A percentile compares a stretch with the other conserved stretches of the same genome.
These are phyloP conservation scores for Rhinophrynus dorsalis DNA, from an alignment of 2,797 vertebrate genomes.

Conservation along the genomic window DNA sequence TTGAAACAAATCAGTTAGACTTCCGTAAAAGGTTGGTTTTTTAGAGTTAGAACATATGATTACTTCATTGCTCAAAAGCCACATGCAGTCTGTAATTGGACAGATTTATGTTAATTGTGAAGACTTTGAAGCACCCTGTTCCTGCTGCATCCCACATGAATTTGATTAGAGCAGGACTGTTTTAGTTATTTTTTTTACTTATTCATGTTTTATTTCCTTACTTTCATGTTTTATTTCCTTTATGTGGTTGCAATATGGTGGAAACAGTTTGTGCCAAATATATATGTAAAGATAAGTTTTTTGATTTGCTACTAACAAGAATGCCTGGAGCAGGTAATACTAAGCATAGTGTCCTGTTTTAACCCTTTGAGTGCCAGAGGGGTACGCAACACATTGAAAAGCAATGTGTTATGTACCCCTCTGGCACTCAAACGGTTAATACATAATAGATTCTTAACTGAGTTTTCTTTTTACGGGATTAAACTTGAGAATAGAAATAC, in stretches of 20 bases:
- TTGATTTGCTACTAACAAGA: too few species aligned
- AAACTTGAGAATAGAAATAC: too few species aligned
- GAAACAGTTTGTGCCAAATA: slow-evolving; percentile 14
- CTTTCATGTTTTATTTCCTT: slow-evolving; percentile 20
- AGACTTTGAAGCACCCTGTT: slow-evolving; percentile 1
- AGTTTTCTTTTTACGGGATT: too few species aligned
- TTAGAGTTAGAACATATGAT: neutral
- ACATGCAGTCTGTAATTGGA: neutral
- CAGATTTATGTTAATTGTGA: neutral
- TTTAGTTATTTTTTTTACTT: neutral
- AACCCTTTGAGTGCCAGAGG: too few species aligned
- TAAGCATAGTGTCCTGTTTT: too few species aligned
- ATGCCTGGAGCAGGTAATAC: too few species aligned
- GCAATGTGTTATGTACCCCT: too few species aligned
- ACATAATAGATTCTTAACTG: too few species aligned
- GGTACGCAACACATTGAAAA: too few species aligned
- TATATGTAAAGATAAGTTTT: neutral
- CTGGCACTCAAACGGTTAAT: too few species aligned
- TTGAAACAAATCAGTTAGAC: neutral
- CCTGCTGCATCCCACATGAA: slow-evolving; percentile 21
- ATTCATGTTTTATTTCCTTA: neutral
- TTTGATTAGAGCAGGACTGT: slow-evolving; percentile 1
- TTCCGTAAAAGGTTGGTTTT: neutral
- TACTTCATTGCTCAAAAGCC: neutral
- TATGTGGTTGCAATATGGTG: slow-evolving; percentile 6